Evolutionary conservation across 2,797 vertebrate species (phyloP).

Genomic region (Dallia pectoralis): DNA sequence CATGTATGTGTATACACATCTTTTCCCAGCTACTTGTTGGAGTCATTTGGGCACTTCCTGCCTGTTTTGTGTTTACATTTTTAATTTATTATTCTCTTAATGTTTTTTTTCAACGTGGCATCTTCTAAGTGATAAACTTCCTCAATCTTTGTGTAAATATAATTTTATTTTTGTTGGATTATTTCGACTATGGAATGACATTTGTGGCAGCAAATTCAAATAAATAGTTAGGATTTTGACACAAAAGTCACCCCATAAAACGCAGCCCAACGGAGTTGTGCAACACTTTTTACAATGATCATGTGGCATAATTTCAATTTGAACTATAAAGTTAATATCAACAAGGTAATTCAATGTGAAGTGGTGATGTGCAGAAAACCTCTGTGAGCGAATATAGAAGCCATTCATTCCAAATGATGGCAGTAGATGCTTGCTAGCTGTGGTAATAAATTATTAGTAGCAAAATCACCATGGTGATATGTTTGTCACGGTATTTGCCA

Average conservation of each 20-base stretch:
- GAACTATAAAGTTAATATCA: slow-evolving; percentile 41
- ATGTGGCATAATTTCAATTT: slow-evolving; percentile 48
- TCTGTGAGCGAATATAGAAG: slow-evolving; percentile 41
- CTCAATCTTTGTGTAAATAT: slow-evolving; percentile 68
- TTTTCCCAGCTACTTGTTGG: slow-evolving; percentile 56
- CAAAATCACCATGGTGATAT: slow-evolving; percentile 66
- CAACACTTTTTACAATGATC: slow-evolving; percentile 40
- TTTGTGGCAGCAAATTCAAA: not conserved
- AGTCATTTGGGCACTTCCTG: slow-evolving; percentile 58
- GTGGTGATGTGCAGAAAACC: slow-evolving; percentile 45
- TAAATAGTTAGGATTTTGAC: not conserved
- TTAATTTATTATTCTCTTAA: slow-evolving; percentile 30
- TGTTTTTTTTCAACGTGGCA: slow-evolving; percentile 51
- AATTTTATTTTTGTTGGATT: slow-evolving; percentile 36
- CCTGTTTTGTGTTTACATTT: slow-evolving; percentile 51
- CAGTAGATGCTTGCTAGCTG: slow-evolving; percentile 57
- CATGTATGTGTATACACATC: slow-evolving; percentile 46
- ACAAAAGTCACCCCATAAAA: not conserved
- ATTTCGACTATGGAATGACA: slow-evolving; percentile 28
- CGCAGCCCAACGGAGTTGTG: slow-evolving; percentile 30
- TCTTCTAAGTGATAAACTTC: slow-evolving; percentile 49
- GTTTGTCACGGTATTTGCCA: slow-evolving; percentile 71
- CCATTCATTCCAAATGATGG: slow-evolving; percentile 29
- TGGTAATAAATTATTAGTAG: slow-evolving; percentile 66
- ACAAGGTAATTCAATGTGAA: slow-evolving; percentile 49